Evolutionary conservation across 1,140 invertebrate genomes (phyloP).

Genomic region (Glossosoma conforme): DNA sequence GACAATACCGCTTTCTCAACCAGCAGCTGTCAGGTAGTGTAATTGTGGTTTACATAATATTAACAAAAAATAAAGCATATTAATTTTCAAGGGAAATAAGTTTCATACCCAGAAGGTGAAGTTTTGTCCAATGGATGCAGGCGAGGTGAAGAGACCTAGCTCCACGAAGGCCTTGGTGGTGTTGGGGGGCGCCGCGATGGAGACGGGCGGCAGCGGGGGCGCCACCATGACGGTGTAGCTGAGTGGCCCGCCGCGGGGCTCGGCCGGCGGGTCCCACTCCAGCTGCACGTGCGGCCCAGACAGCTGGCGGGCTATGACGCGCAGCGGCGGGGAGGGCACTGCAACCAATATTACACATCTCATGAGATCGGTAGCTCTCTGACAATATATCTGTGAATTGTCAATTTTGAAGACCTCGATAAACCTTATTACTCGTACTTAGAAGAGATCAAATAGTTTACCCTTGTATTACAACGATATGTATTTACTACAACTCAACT

Average conservation of each 20-base stretch:
- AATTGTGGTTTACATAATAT: too few relatives aligned
- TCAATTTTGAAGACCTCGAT: conserved; percentile 2
- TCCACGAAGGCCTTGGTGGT: conserved; percentile 50
- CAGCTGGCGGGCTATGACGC: conserved; percentile 59
- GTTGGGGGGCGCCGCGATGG: conserved; percentile 35
- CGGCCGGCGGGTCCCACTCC: conserved; percentile 59
- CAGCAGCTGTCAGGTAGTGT: too few relatives aligned
- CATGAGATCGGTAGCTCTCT: background rate
- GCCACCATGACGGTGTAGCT: conserved; percentile 61
- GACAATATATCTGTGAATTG: background rate
- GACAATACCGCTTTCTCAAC: too few relatives aligned
- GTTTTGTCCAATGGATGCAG: too few relatives aligned
- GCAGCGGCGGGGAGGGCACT: conserved; percentile 61
- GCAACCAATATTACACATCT: conserved; percentile 4
- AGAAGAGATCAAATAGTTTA: too few relatives aligned
- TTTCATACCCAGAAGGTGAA: conserved; percentile 69
- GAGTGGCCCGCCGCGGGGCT: conserved; percentile 59
- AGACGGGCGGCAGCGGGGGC: conserved; percentile 48
- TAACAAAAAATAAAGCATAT: too few relatives aligned
- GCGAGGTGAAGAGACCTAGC: conserved; percentile 54
- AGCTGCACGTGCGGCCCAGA: conserved; percentile 60
- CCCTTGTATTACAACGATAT: too few relatives aligned
- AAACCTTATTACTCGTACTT: too few relatives aligned
- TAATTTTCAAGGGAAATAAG: conserved; percentile 7
- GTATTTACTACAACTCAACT: too few relatives aligned